A percentile compares a stretch with the other conserved stretches of the same genome.
Evolutionary conservation across 37 sponge, comb jelly and placozoan species (phyloP).

Genomic region (Theonella swinhoei): DNA sequence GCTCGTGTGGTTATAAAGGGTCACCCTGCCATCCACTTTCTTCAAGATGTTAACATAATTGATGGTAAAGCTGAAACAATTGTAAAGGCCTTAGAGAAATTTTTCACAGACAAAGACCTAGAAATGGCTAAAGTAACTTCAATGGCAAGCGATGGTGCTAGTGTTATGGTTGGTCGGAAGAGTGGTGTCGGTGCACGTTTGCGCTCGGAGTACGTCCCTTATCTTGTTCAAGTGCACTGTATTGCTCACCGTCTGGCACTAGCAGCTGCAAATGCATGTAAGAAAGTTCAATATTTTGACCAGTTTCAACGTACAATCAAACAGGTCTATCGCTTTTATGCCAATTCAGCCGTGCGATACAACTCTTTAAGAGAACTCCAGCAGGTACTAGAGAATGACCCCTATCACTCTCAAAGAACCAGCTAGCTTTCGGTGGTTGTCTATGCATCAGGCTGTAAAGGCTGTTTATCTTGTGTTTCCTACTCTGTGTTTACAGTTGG

Average conservation of each 20-base stretch:
- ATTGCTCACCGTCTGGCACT: not conserved
- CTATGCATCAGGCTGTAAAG: not conserved
- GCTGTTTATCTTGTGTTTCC: not conserved
- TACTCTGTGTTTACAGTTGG: not conserved
- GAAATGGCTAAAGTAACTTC: not conserved
- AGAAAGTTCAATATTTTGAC: not conserved
- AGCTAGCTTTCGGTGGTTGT: not conserved
- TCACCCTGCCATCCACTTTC: not conserved
- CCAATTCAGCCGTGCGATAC: not conserved
- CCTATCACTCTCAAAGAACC: not conserved
- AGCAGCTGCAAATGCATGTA: not conserved
- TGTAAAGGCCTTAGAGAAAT: not conserved
- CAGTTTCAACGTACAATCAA: not conserved
- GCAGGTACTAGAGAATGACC: not conserved
- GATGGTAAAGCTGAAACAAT: not conserved
- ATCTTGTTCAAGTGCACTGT: not conserved
- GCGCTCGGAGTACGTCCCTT: not conserved
- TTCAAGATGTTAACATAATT: not conserved
- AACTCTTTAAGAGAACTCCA: not conserved
- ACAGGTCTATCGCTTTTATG: not conserved
- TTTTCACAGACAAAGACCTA: not conserved
- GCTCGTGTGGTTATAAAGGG: not conserved
- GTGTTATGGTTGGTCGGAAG: not conserved
- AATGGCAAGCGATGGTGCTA: not conserved
- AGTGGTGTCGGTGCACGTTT: not conserved